A percentile compares a stretch with the other conserved stretches of the same genome.
Conservation (phyloP, 2,113 vertebrate genomes). For the Laticauda colubrina region DNA sequence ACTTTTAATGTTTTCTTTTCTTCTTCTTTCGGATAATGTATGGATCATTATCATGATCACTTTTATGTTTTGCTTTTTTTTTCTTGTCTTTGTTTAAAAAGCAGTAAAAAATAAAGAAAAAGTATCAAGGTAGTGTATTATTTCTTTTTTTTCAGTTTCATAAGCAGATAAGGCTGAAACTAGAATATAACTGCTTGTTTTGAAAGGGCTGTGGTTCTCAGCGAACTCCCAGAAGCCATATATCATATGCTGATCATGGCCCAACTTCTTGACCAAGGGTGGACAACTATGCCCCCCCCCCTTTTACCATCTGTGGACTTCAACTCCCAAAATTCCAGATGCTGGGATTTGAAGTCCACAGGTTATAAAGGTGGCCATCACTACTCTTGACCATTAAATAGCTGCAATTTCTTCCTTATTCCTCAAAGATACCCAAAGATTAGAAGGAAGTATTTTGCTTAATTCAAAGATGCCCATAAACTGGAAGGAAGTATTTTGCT, state of each 20-base stretch:
- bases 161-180: neutral
- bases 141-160: neutral
- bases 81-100: neutral
- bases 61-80: neutral
- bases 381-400: neutral
- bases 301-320: neutral
- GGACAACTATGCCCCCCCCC: neutral
- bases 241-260: constrained; percentile 21
- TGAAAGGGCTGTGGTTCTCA: constrained; percentile 32
- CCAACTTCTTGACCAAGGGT: constrained; percentile 11
- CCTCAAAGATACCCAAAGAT: neutral
- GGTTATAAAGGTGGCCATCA: neutral
- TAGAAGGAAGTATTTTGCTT: constrained; percentile 2
- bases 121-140: neutral
- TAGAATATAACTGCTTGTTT: neutral
- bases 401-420: neutral
- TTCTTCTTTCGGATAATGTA: neutral
- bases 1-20: neutral
- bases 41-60: neutral
- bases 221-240: constrained; percentile 28
- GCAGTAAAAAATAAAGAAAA: neutral
- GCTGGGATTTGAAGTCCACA: neutral
- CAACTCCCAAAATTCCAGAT: neutral
- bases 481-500: neutral
- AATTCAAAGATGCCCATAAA: neutral